phyloP scores from a whole-genome alignment of 1,140 invertebrate genomes.

The Papilio polytes region DNA sequence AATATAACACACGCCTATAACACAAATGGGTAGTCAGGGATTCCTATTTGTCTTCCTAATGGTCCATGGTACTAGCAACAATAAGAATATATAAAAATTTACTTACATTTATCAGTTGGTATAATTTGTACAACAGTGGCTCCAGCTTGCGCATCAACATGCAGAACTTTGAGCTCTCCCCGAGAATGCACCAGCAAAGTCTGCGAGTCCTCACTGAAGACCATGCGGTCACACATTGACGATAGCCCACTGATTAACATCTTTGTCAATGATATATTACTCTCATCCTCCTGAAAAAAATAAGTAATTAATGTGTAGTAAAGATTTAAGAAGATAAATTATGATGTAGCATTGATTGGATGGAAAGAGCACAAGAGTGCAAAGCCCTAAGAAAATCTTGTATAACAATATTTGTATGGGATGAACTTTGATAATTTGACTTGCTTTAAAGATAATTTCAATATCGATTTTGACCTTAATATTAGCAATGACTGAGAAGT shows the following conservation, averaged over 20 bases:
- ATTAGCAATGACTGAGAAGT: no score
- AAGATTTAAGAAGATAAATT: neutral
- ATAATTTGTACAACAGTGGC: conserved; percentile 69
- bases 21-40: no score
- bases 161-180: conserved; percentile 63
- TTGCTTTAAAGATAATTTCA: no score
- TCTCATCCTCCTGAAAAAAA: conserved; percentile 58
- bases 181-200: conserved; percentile 62
- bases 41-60: no score
- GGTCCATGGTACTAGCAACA: no score
- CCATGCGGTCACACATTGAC: conserved; percentile 74
- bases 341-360: no score
- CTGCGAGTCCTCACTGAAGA: conserved; percentile 77
- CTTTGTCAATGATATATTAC: conserved; percentile 74
- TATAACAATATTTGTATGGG: no score
- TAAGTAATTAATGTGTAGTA: neutral
- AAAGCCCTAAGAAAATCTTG: no score
- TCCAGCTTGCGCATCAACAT: conserved; percentile 73
- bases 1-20: no score
- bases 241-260: conserved; percentile 75
- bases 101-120: conserved; percentile 69
- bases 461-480: no score
- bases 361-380: no score
- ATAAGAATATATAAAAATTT: conserved; percentile 35
- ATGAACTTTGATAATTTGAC: no score